Base-by-base conservation (phyloP, 2,888 invertebrate species). In the Trachelus iudaicus region DNA sequence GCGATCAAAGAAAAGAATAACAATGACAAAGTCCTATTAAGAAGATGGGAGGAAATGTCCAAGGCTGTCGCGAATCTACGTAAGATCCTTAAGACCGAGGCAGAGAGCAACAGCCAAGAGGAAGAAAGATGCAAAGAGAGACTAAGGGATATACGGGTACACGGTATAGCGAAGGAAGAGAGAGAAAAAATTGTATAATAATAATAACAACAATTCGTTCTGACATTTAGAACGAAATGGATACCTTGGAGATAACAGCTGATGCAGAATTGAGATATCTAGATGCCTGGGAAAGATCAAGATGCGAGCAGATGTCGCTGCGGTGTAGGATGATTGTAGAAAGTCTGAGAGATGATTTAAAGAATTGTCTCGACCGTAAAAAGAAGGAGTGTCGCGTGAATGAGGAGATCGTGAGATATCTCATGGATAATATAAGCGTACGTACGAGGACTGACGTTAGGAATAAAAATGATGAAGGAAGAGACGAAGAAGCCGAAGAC, bases 361-460 rank as follows among this genome's bases (percentile, higher is more conserved):
- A 85, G 69, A 86, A 88, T 69, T 86, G 84, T 78, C 86, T 87
- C 34, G 80, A 82, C 12, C 89, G 90, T 76, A 90, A 91, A 77
- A 89, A 89, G 69, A 90, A 89, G 82, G 92, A 93, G 85, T 83
- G 85, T 56, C 87, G 90, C 73, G 89, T 92, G 35, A 88, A 91
- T 79, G 80, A 83, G 23, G 91, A 91, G 84, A 89, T 92, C 79
- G 87, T 85, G 77, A 83, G 84, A 75, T 92, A 89, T 80, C 80
- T 89, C 56, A 83, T 81, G 31, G 80, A 83, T 69, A 87, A 90
- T 76, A 89, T 89, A 77, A 82, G 81, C 79, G 92, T 90, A 80
- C 87, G 86, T 74, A 78, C 13, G 12, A n/a, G 56, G 9, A 23
- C 2, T 13, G 56, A 9, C 1, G 23, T 23, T 23, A 23, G 6